These are phyloP conservation scores for Drosophila demipolita DNA, from an alignment of 2,888 invertebrate species.

Conservation along the genomic window DNA sequence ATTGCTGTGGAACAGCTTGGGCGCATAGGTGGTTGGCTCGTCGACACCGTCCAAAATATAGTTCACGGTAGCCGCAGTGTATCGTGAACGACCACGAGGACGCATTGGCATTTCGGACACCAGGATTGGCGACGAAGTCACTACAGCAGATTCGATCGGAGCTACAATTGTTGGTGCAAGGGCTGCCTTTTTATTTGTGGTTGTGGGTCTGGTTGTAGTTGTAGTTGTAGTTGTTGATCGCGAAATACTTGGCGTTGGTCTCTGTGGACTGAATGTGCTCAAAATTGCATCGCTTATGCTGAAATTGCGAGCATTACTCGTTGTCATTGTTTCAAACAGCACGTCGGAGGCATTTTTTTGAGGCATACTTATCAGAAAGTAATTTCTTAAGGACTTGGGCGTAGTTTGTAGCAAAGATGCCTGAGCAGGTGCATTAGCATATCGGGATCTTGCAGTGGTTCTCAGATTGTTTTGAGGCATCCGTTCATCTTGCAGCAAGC, in stretches of 20 bases:
- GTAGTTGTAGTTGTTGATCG: slow-evolving; percentile 28
- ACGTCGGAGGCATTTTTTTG: slow-evolving; percentile 65
- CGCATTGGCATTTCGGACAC: slow-evolving; percentile 59
- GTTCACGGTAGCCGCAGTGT: slow-evolving; percentile 77
- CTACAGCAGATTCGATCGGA: slow-evolving; percentile 67
- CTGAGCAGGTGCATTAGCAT: slow-evolving; percentile 54
- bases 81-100: slow-evolving; percentile 83
- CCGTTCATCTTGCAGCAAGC: slow-evolving; percentile 85
- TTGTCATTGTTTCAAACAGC: slow-evolving; percentile 70
- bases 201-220: slow-evolving; percentile 26
- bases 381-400: slow-evolving; percentile 76
- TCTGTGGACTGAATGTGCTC: slow-evolving; percentile 71
- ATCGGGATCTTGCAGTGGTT: slow-evolving; percentile 73
- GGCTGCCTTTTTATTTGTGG: slow-evolving; percentile 30
- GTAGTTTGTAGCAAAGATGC: slow-evolving; percentile 70
- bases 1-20: slow-evolving; percentile 68
- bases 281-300: slow-evolving; percentile 81
- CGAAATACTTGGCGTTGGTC: slow-evolving; percentile 25
- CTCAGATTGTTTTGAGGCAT: slow-evolving; percentile 66
- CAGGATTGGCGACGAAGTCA: slow-evolving; percentile 73
- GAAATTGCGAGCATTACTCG: slow-evolving; percentile 71
- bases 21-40: slow-evolving; percentile 84
- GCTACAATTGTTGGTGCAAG: slow-evolving; percentile 46
- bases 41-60: slow-evolving; percentile 74
- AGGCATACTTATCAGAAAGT: slow-evolving; percentile 75